phyloP scores from a whole-genome alignment of 1,140 invertebrate species.

The Zeugodacus cucurbitae region DNA sequence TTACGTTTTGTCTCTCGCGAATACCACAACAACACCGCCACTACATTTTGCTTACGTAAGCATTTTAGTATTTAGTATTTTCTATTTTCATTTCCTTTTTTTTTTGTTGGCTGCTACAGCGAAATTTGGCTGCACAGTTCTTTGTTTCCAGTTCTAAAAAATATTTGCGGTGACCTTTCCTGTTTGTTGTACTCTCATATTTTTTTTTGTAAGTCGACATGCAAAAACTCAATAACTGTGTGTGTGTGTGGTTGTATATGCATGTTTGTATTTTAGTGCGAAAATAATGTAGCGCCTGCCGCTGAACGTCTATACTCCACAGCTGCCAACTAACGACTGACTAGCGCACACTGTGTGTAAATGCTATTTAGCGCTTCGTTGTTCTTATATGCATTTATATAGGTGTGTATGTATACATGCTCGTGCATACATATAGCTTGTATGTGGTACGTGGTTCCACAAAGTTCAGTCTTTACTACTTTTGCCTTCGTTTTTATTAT shows the following conservation, averaged over 20 bases:
- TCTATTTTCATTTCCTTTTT: not conserved
- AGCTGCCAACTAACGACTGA: constrained; percentile 13
- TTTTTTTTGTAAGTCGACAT: not conserved
- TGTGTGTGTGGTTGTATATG: not conserved
- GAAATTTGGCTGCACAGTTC: not conserved
- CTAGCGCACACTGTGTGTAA: not conserved
- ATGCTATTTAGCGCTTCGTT: not conserved
- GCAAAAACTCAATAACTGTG: not conserved
- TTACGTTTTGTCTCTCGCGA: not conserved
- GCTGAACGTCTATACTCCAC: not conserved
- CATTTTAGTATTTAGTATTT: not conserved
- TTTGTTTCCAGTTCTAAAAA: not conserved
- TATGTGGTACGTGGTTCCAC: not conserved
- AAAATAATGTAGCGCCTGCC: not conserved
- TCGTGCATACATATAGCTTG: not conserved
- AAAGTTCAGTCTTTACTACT: constrained; percentile 9
- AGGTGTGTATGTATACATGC: not conserved
- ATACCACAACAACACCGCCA: not conserved
- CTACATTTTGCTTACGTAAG: not conserved
- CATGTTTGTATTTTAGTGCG: not conserved
- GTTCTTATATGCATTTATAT: not conserved
- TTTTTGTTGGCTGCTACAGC: not conserved
- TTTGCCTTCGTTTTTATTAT: constrained; percentile 8
- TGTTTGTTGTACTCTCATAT: not conserved
- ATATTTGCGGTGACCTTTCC: not conserved